phyloP scores from a whole-genome alignment of 2,113 vertebrate species.

The Lampris megalopsis region DNA sequence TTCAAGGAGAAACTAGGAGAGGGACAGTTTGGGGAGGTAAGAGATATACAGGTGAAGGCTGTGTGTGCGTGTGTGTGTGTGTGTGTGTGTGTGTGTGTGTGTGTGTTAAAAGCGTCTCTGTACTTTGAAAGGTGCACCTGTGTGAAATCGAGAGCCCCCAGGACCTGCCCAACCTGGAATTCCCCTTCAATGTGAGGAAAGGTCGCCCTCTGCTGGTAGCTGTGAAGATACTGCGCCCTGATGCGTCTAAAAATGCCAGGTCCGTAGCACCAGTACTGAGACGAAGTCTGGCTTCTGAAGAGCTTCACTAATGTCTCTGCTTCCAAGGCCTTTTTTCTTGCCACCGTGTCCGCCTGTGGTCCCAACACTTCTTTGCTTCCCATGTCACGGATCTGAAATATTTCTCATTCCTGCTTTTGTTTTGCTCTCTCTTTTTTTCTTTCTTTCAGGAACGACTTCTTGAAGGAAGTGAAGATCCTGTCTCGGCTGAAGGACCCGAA shows the following conservation, averaged over 20 bases:
- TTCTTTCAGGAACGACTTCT: constrained; percentile 87
- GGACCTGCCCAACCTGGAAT: constrained; percentile 87
- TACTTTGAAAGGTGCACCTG: constrained; percentile 86
- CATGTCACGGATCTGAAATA: not conserved
- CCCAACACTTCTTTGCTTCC: no score
- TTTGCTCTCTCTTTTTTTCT: not conserved
- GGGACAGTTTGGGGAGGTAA: constrained; percentile 94
- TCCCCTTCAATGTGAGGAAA: constrained; percentile 89
- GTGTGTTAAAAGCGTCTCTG: constrained; percentile 20
- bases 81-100: not conserved
- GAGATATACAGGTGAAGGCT: not conserved
- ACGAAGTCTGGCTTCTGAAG: not conserved
- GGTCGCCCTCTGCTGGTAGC: constrained; percentile 91
- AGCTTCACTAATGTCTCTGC: constrained; percentile 7
- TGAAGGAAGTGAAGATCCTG: constrained; percentile 95
- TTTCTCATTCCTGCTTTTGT: not conserved
- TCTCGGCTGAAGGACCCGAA: constrained; percentile 92
- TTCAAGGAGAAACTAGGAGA: constrained; percentile 96
- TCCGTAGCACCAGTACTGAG: constrained; percentile 40
- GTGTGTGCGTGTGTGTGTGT: not conserved
- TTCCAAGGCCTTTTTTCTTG: not conserved
- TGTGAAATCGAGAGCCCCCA: constrained; percentile 92
- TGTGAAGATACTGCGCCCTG: constrained; percentile 91
- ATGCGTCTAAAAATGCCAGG: constrained; percentile 95
- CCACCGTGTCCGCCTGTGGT: not conserved